Conservation (phyloP, 92 coral and sea anemone species). For the Actinostola sp. region DNA sequence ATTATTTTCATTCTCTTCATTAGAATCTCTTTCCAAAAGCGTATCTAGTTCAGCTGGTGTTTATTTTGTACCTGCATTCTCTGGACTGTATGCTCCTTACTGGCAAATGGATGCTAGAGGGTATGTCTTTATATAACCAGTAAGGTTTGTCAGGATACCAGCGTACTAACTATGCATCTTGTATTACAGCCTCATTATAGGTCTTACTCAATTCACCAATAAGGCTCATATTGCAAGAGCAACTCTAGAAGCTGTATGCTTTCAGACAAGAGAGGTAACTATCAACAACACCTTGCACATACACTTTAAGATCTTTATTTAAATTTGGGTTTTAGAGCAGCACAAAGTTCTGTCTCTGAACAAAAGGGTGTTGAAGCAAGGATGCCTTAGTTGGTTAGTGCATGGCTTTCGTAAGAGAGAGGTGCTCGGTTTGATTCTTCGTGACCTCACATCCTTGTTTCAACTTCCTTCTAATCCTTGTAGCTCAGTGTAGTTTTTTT, state of each 20-base stretch:
- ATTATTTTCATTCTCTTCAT: neutral
- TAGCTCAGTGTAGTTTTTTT: no score
- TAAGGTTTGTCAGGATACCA: neutral
- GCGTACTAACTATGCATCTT: neutral
- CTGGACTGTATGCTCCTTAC: slow-evolving; percentile 98
- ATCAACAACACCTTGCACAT: neutral
- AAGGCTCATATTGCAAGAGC: slow-evolving; percentile 97
- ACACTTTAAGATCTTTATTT: no score
- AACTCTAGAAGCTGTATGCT: slow-evolving; percentile 94
- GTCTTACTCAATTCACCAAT: slow-evolving; percentile 96
- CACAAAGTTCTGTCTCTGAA: no score
- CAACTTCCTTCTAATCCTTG: no score
- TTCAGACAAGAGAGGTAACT: slow-evolving; percentile 89
- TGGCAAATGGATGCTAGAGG: slow-evolving; percentile 99
- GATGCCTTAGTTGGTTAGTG: no score
- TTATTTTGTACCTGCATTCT: slow-evolving; percentile 98
- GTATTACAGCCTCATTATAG: slow-evolving; percentile 75
- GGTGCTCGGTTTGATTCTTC: no score
- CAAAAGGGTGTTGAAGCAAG: no score
- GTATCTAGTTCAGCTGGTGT: slow-evolving; percentile 89
- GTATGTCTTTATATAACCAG: slow-evolving; percentile 32
- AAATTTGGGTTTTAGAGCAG: no score
- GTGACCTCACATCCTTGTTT: no score
- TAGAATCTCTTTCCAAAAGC: slow-evolving; percentile 83
- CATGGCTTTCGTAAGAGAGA: no score